phyloP scores from a whole-genome alignment of 2,797 vertebrate species.

The Loris lydekkerianus region DNA sequence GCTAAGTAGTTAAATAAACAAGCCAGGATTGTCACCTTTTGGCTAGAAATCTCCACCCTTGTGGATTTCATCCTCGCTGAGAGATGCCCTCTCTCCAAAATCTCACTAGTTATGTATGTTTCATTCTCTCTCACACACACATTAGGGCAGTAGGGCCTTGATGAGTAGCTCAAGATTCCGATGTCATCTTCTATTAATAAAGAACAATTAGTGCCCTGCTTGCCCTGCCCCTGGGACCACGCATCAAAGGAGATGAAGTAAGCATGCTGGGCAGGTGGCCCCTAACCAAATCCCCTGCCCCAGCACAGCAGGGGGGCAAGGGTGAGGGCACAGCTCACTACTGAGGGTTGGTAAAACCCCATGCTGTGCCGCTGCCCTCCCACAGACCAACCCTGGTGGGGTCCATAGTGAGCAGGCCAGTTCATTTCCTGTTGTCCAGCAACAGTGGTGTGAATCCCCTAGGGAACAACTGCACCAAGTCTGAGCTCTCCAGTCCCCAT shows the following conservation, averaged over 20 bases:
- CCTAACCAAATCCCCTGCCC: conserved; percentile 51
- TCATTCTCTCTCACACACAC: neutral
- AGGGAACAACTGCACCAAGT: neutral
- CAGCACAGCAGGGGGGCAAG: conserved; percentile 15
- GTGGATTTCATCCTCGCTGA: neutral
- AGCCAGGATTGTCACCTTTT: neutral
- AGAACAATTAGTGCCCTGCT: conserved; percentile 96
- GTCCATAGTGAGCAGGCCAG: accelerated
- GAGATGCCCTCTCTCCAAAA: neutral
- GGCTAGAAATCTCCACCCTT: conserved; percentile 26
- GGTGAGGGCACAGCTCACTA: neutral
- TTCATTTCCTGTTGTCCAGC: neutral
- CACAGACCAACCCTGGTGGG: neutral
- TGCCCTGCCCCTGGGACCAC: conserved; percentile 88
- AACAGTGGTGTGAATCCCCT: neutral
- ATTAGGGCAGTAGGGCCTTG: conserved; percentile 47
- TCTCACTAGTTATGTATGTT: neutral
- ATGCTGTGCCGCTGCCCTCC: neutral
- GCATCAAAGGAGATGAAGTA: conserved; percentile 85
- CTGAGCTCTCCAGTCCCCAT: neutral
- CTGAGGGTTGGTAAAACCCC: neutral
- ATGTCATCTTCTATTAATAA: conserved; percentile 96
- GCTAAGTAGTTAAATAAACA: conserved; percentile 60
- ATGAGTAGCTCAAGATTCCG: conserved; percentile 92
- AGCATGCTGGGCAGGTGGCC: conserved; percentile 64